phyloP scores from a whole-genome alignment of 2,888 invertebrate genomes.

The Oxytorus armatus region DNA sequence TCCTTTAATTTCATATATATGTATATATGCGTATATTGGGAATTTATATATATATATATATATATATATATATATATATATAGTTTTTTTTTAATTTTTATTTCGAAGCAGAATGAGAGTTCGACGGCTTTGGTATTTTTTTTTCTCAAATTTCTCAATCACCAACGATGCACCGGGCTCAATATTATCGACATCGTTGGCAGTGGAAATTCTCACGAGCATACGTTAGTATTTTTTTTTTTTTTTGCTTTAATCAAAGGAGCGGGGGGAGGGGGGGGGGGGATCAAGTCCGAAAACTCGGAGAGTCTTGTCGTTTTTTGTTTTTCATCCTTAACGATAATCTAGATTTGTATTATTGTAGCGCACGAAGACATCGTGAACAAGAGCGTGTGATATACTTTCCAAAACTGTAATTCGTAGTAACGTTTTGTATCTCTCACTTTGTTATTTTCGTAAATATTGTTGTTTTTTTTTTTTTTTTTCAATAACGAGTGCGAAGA shows the following conservation, averaged over 20 bases:
- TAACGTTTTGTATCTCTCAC: conserved; percentile 59
- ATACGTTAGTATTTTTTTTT: background rate
- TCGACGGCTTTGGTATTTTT: conserved; percentile 50
- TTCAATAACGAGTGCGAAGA: conserved; percentile 50
- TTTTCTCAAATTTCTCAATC: conserved; percentile 27
- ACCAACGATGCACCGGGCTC: conserved; percentile 40
- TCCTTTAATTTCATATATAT: conserved; percentile 37
- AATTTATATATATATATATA: conserved; percentile 35
- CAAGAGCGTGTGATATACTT: conserved; percentile 74
- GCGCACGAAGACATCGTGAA: conserved; percentile 76
- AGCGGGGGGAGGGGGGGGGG: too few species aligned
- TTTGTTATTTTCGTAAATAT: conserved; percentile 38
- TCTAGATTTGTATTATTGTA: conserved; percentile 64
- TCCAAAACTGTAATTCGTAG: conserved; percentile 60
- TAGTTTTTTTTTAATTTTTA: conserved; percentile 14
- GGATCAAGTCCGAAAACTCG: conserved; percentile 47
- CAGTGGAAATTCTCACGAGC: conserved; percentile 45
- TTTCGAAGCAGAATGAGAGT: conserved; percentile 59
- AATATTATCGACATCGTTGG: conserved; percentile 45
- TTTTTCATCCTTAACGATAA: conserved; percentile 37
- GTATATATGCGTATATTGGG: conserved; percentile 55
- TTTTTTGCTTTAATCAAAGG: conserved; percentile 11
- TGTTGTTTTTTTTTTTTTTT: conserved; percentile 39
- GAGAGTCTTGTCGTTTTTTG: conserved; percentile 53
- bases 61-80: conserved; percentile 27